Conservation (phyloP, 2,797 vertebrate genomes). For the Antennarius maculatus region DNA sequence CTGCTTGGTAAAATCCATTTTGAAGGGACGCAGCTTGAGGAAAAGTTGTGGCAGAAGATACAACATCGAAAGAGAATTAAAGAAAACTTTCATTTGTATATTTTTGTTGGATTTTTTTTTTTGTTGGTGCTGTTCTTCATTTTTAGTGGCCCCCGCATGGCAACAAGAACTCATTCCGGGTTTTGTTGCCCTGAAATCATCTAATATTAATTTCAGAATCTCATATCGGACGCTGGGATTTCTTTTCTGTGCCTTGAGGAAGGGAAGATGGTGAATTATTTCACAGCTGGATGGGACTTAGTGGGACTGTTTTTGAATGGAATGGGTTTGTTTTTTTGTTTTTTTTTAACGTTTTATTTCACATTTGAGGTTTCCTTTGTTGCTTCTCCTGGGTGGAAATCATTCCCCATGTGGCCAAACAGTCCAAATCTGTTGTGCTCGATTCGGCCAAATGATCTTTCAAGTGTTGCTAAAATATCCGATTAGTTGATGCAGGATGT, state of each 20-base stretch:
- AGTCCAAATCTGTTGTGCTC: neutral
- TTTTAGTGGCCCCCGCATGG: neutral
- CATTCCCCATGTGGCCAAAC: neutral
- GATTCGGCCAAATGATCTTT: slow-evolving; percentile 4
- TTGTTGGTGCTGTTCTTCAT: neutral
- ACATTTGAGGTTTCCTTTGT: slow-evolving; percentile 11
- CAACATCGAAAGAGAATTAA: no score
- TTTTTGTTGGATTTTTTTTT: neutral
- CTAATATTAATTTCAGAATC: slow-evolving; percentile 31
- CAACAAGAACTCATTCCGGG: slow-evolving; percentile 1
- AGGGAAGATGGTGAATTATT: slow-evolving; percentile 5
- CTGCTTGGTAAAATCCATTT: no score
- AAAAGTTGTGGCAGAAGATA: no score
- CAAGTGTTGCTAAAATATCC: slow-evolving; percentile 30
- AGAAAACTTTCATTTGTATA: neutral
- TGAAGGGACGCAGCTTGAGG: no score
- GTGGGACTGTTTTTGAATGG: neutral
- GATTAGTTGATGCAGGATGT: slow-evolving; percentile 35
- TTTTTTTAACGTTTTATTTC: neutral
- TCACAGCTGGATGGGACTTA: slow-evolving; percentile 8
- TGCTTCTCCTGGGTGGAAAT: neutral
- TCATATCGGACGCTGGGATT: slow-evolving; percentile 11
- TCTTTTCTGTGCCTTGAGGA: slow-evolving; percentile 14
- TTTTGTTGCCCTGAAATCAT: slow-evolving; percentile 32
- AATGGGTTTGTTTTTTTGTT: neutral